phyloP scores from a whole-genome alignment of 2,888 invertebrate species.

The Latrodectus hesperus region DNA sequence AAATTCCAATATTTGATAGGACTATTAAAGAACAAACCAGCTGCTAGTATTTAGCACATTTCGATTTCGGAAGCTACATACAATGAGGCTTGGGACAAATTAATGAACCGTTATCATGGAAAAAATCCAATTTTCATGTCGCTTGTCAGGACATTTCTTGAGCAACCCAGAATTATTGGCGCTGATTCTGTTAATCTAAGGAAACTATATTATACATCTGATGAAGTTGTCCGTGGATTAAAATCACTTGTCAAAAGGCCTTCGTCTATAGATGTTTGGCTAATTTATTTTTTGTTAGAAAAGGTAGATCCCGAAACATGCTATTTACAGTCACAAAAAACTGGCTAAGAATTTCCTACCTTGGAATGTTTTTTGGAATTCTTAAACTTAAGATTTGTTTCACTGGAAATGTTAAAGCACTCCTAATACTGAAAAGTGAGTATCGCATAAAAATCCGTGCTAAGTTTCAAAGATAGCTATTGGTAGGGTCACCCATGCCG shows the following conservation, averaged over 20 bases:
- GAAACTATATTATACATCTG: neutral
- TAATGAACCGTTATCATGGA: neutral
- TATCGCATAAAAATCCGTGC: neutral
- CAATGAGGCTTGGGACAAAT: neutral
- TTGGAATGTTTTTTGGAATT: neutral
- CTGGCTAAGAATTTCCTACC: neutral
- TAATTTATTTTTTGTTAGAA: neutral
- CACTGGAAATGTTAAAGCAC: neutral
- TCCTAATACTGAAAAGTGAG: neutral
- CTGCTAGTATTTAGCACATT: neutral
- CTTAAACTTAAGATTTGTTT: neutral
- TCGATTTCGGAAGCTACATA: neutral
- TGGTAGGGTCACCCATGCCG: too few species aligned
- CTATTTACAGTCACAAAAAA: neutral
- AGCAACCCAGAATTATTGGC: neutral
- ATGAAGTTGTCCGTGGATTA: neutral
- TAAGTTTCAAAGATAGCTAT: too few species aligned
- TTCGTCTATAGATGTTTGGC: neutral
- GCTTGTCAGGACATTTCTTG: neutral
- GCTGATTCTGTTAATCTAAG: neutral
- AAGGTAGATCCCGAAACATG: neutral
- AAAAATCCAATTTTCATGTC: neutral
- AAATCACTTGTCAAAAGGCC: neutral
- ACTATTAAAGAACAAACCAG: neutral
- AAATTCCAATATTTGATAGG: neutral